Conservation (phyloP, 2,797 vertebrate species). For the Rhynchotus rufescens region DNA sequence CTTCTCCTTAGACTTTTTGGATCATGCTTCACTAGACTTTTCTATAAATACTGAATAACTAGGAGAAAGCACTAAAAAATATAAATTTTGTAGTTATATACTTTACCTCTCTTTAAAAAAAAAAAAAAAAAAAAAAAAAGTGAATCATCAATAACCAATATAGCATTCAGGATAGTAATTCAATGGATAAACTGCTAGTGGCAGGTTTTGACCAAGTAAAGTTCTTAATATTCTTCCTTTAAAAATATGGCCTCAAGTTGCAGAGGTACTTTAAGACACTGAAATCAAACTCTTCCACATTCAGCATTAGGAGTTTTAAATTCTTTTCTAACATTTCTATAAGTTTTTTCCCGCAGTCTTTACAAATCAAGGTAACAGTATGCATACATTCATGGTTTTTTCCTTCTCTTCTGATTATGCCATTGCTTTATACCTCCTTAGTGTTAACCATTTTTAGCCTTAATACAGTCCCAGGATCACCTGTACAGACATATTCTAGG, state of each 20-base stretch:
- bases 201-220: neutral
- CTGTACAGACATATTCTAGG: neutral
- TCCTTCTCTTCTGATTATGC: neutral
- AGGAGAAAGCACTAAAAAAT: neutral
- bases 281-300: neutral
- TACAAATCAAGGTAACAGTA: neutral
- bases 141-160: neutral
- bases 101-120: neutral
- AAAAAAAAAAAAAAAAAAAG: neutral
- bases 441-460: neutral
- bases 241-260: neutral
- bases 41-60: neutral
- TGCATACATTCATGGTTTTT: neutral
- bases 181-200: neutral
- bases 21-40: neutral
- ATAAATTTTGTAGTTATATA: neutral
- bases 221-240: neutral
- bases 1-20: neutral
- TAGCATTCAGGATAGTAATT: neutral
- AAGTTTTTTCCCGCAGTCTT: neutral
- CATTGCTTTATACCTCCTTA: neutral
- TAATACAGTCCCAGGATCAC: neutral
- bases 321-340: neutral
- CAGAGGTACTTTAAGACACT: neutral
- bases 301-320: neutral